Evolutionary conservation across 2,797 vertebrate species (phyloP).

Genomic region (Gymnopithys bicolor): DNA sequence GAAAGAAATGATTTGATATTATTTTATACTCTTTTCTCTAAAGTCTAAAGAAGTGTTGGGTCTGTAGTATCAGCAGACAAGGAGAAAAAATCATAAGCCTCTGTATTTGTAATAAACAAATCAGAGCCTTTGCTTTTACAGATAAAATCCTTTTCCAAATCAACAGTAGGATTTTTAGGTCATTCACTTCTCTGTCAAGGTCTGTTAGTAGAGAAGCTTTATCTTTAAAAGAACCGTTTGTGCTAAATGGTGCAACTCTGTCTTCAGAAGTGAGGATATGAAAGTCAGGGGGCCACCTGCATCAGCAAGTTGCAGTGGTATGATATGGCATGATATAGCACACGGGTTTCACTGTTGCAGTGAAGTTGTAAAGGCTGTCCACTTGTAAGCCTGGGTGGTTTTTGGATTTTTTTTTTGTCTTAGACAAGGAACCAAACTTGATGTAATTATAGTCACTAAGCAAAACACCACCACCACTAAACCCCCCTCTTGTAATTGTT

Average conservation of each 20-base stretch:
- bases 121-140: neutral
- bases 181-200: neutral
- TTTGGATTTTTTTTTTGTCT: neutral
- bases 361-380: neutral
- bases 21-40: neutral
- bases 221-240: neutral
- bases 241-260: neutral
- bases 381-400: neutral
- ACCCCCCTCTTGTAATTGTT: neutral
- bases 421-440: neutral
- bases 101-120: neutral
- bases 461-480: neutral
- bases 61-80: neutral
- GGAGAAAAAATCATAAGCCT: rapidly evolving
- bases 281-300: neutral
- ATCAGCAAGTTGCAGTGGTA: rapidly evolving
- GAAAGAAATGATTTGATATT: neutral
- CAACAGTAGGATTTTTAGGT: neutral
- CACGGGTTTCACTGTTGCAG: neutral
- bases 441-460: neutral
- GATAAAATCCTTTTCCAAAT: neutral
- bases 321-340: neutral
- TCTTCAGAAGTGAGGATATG: neutral
- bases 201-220: neutral
- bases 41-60: neutral